Percentiles rank a stretch among this genome's conserved stretches.
These are phyloP conservation scores for Oncorhynchus clarkii DNA, from an alignment of 2,113 vertebrate genomes.

Conservation along the genomic window DNA sequence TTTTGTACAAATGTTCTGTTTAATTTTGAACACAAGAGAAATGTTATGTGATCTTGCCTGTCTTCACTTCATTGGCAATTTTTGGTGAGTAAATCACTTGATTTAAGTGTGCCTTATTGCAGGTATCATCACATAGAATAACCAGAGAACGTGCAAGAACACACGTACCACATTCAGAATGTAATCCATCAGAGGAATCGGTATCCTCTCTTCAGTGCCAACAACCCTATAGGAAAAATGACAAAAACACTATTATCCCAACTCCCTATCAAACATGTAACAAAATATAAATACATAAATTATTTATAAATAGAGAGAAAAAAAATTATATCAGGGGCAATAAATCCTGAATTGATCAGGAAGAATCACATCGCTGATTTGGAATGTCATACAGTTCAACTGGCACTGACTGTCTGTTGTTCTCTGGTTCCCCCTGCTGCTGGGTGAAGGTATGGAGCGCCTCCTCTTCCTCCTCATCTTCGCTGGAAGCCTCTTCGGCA, in stretches of 20 bases:
- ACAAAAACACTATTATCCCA: neutral
- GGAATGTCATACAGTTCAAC: constrained; percentile 68
- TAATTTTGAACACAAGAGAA: too few species aligned
- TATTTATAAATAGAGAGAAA: neutral
- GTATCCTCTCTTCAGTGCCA: constrained; percentile 90
- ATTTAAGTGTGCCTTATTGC: neutral
- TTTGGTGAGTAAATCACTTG: neutral
- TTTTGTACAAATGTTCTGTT: too few species aligned
- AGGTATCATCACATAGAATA: neutral
- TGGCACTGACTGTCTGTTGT: constrained; percentile 88
- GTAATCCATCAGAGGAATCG: constrained; percentile 94
- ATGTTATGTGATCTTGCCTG: too few species aligned
- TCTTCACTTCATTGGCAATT: neutral
- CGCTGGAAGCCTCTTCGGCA: constrained; percentile 93
- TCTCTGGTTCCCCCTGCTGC: constrained; percentile 88
- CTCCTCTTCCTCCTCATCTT: constrained; percentile 94
- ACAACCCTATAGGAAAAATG: constrained; percentile 78
- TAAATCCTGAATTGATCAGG: constrained; percentile 20
- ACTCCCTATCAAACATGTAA: neutral
- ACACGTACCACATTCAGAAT: constrained; percentile 91
- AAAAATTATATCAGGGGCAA: neutral
- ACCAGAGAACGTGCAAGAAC: neutral
- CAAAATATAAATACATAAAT: neutral
- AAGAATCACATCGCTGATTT: constrained; percentile 53
- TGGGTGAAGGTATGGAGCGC: constrained; percentile 88